phyloP scores from a whole-genome alignment of 2,888 invertebrate genomes.

The Nysson spinosus region DNA sequence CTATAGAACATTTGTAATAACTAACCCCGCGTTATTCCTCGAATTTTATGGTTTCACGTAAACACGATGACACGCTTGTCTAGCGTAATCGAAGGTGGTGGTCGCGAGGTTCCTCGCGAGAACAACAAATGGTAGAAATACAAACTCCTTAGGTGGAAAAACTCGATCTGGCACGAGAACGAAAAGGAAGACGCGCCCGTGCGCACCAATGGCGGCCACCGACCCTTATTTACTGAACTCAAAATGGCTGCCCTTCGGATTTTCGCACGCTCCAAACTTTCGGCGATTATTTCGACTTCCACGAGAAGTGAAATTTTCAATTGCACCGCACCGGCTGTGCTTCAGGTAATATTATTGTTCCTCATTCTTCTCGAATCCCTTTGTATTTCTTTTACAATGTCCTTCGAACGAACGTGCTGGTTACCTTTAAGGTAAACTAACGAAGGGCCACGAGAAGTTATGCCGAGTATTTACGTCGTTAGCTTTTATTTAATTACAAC shows the following conservation, averaged over 20 bases:
- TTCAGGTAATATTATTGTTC: conserved; percentile 49
- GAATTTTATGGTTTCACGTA: conserved; percentile 47
- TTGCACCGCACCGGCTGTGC: conserved; percentile 22
- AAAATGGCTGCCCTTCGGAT: conserved; percentile 74
- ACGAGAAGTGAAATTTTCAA: conserved; percentile 4
- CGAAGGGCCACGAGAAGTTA: conserved; percentile 25
- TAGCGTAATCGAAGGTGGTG: conserved; percentile 12
- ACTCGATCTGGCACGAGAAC: conserved; percentile 57
- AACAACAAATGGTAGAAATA: conserved; percentile 27
- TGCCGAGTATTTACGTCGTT: not conserved
- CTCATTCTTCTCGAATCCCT: not conserved
- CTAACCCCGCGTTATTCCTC: conserved; percentile 49
- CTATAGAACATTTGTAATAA: conserved; percentile 64
- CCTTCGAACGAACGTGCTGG: not conserved
- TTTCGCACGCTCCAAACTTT: conserved; percentile 63
- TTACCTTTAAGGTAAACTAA: conserved; percentile 4
- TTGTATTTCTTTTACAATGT: not conserved
- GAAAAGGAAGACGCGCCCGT: conserved; percentile 74
- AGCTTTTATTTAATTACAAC: conserved; percentile 6
- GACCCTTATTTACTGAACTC: conserved; percentile 73
- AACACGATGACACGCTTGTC: conserved; percentile 29
- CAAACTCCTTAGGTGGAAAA: conserved; percentile 31
- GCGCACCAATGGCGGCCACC: conserved; percentile 73
- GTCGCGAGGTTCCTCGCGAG: conserved; percentile 23
- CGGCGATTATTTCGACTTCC: conserved; percentile 33